Base-by-base conservation (phyloP, 1,140 invertebrate species). In the Metaphire vulgaris region DNA sequence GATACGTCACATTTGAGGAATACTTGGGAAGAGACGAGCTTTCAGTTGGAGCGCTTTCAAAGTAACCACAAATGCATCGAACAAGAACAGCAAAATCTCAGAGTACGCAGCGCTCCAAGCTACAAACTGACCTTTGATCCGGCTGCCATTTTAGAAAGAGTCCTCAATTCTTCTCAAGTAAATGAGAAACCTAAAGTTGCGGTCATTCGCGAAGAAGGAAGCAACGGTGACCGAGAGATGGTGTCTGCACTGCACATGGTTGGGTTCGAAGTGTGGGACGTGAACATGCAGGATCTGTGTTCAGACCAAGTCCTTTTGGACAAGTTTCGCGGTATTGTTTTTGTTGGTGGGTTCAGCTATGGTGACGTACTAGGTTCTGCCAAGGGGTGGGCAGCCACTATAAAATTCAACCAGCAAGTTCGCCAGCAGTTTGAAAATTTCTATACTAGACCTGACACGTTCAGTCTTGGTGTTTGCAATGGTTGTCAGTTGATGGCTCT, bases 261-360 rank as follows among this genome's bases (percentile, higher is more conserved):
- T 29, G 94, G 95, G 73, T 99, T 99, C 84, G 91, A 94, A 83
- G 81, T 83, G 15, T 85, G 84, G 84, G 85, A 86, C 75, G 76
- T 86, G 28, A 85, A 84, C 80, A 86, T 86, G 85, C 80, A 85
- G 74, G 85, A 86, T 77, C 77, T 56, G 6, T 86, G 28, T 81
- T 80, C 31, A 76, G 82, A 56, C 21, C 77, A 67, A 16, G 88
- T 93, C 2, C 90, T 88, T 0, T 85, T 98, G 12, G 91, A 94
- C 74, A 84, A 88, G 21, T 99, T 98, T 86, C 89, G 90, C 78
- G 97, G 97, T 2, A 80, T 99, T 16, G 90, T 96, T 34, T 99
- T 98, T 82, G 96, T 96, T 1, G 97, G 97, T 65, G 97, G 97
- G 21, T 99, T 99, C 83, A 98, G 96, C 86, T 99, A 97, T 88